Evolutionary conservation across 2,888 invertebrate species (phyloP), one percentile per base, ranked within the genome.

Genomic region (Rhagophthalmus giganteus): DNA sequence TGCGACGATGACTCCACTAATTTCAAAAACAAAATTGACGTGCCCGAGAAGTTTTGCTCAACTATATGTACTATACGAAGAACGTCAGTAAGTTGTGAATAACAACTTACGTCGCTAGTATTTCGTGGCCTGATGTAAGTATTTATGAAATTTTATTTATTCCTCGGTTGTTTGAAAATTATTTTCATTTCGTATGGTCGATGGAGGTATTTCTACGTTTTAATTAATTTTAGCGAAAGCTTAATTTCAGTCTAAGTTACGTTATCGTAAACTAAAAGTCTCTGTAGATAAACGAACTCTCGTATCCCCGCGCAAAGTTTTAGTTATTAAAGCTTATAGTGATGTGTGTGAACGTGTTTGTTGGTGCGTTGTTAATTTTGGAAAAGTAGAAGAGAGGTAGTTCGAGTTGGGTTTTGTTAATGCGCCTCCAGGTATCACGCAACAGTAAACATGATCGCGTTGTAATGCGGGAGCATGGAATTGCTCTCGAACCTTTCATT

Each of bases 401-500:
- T 11, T 48, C 15, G 41, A 39, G 44, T 45, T 45, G 39, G 39
- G 39, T 44, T 39, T 45, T 51, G 45, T 45, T 51, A 51, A 51
- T 51, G 38, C 50, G 50, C 50, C 50, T 51, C 44, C 44, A 54
- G 49, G 49, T 54, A 50, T 45, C 49, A 45, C 49, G 54, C 49
- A 45, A 45, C 49, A 49, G 54, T 54, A 54, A 54, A 54, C 49
- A 50, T 54, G 49, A 54, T 54, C 49, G 50, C 13, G 45, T 40
- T 51, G 50, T 51, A 51, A 51, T 52, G 30, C 35, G 46, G 50
- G 37, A 49, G 54, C 54, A 55, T 42, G 41, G 54, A 55, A 55
- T 55, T 47, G 50, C 54, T 50, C 45, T 49, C 50, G 37, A 55
- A 47, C 54, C 50, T 51, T 50, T 55, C 46, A 55, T 55, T 57